Conservation (phyloP, 1,140 invertebrate genomes). For the Agrilus planipennis region DNA sequence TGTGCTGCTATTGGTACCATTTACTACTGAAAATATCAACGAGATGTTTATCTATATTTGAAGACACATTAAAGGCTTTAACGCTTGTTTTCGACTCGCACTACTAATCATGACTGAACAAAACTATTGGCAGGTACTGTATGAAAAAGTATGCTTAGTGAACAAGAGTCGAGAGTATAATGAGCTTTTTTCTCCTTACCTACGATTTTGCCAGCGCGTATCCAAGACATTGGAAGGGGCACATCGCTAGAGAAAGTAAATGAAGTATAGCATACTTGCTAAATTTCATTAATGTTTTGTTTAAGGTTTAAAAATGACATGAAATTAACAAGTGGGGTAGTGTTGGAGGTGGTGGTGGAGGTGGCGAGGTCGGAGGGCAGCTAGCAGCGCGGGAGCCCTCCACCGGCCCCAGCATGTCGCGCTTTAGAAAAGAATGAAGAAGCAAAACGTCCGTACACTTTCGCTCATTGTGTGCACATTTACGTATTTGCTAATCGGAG, state of each 20-base stretch:
- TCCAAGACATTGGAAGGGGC: not conserved
- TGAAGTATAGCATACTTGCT: not conserved
- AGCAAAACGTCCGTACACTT: constrained; percentile 97
- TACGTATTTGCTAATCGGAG: constrained; percentile 95
- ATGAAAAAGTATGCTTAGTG: no score
- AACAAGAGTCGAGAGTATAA: no score
- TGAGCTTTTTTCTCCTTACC: not conserved
- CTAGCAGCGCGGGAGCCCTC: constrained; percentile 29
- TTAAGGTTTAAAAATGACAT: not conserved
- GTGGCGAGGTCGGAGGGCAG: constrained; percentile 23
- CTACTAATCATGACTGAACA: no score
- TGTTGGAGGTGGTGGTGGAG: constrained; percentile 20
- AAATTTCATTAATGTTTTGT: not conserved
- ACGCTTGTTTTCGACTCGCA: no score
- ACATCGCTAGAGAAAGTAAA: not conserved
- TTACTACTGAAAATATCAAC: no score
- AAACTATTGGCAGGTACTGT: no score
- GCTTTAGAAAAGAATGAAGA: constrained; percentile 65
- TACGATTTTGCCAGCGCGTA: not conserved
- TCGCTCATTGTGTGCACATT: constrained; percentile 98
- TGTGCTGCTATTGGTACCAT: no score
- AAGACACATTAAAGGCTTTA: no score
- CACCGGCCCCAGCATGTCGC: constrained; percentile 33
- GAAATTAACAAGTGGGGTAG: not conserved
- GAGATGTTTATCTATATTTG: no score